A percentile compares a stretch with the other conserved stretches of the same genome.
These are phyloP conservation scores for Xenopus borealis DNA, from an alignment of 2,113 vertebrate species.

Conservation along the genomic window DNA sequence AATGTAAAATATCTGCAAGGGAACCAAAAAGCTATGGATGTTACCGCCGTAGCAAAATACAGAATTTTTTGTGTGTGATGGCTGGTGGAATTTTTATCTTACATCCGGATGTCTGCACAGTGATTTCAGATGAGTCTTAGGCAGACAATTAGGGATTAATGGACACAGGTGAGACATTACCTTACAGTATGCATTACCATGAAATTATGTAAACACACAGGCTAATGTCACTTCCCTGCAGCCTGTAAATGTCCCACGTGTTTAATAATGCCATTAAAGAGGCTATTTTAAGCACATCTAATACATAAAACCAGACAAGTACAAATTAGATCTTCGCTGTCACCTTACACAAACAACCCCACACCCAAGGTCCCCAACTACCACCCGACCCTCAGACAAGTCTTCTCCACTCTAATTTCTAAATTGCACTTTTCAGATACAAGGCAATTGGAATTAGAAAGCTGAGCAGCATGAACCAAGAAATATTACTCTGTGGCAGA, in stretches of 20 bases:
- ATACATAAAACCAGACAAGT: not conserved
- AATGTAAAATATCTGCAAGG: too few species aligned
- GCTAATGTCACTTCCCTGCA: not conserved
- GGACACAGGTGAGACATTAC: not conserved
- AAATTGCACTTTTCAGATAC: constrained; percentile 34
- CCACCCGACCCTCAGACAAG: constrained; percentile 9
- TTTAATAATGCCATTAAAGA: not conserved
- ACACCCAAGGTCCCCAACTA: not conserved
- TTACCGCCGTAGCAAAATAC: too few species aligned
- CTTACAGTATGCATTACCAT: not conserved
- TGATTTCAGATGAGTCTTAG: not conserved
- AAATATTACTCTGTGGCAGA: constrained; percentile 43
- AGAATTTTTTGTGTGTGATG: too few species aligned
- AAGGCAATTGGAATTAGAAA: constrained; percentile 40
- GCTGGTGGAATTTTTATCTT: too few species aligned
- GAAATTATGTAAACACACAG: too few species aligned
- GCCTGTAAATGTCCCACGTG: not conserved
- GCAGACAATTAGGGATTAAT: not conserved
- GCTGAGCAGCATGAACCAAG: constrained; percentile 27
- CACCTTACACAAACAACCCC: not conserved
- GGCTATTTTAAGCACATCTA: not conserved
- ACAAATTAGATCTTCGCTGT: constrained; percentile 8
- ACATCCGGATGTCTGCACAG: too few species aligned
- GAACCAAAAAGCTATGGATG: too few species aligned
- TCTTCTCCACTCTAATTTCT: constrained; percentile 25